Conservation (phyloP, 2,113 vertebrate genomes). For the Nothoprocta perdicaria region DNA sequence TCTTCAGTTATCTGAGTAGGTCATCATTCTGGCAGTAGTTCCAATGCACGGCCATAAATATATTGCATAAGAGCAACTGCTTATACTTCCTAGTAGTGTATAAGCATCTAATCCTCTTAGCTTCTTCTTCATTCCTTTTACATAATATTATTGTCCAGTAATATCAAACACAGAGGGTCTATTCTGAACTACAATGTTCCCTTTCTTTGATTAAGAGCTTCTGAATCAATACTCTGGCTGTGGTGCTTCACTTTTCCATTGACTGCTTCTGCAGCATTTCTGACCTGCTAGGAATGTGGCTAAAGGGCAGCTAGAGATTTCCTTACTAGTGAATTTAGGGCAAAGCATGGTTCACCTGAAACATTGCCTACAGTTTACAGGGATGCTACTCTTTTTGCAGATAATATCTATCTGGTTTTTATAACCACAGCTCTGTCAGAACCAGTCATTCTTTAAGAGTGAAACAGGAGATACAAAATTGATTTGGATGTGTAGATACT, state of each 20-base stretch:
- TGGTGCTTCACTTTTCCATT: conserved; percentile 34
- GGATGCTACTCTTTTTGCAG: background rate
- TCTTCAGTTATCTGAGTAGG: background rate
- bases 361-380: background rate
- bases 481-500: background rate
- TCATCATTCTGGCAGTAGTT: background rate
- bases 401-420: background rate
- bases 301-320: conserved; percentile 43
- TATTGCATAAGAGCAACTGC: background rate
- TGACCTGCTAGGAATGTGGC: conserved; percentile 36
- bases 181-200: background rate
- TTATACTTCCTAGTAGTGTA: conserved; percentile 25
- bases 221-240: background rate
- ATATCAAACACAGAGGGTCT: background rate
- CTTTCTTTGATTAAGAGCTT: background rate
- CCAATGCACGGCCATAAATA: background rate
- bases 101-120: conserved; percentile 37
- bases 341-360: conserved; percentile 32
- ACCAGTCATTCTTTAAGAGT: background rate
- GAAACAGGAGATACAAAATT: background rate
- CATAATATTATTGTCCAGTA: conserved; percentile 28
- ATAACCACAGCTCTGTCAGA: background rate
- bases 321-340: conserved; percentile 4
- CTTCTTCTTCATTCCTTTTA: conserved; percentile 10
- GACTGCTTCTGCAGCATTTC: conserved; percentile 47